phyloP scores from a whole-genome alignment of 2,888 invertebrate species.

The Ophion slaviceki region DNA sequence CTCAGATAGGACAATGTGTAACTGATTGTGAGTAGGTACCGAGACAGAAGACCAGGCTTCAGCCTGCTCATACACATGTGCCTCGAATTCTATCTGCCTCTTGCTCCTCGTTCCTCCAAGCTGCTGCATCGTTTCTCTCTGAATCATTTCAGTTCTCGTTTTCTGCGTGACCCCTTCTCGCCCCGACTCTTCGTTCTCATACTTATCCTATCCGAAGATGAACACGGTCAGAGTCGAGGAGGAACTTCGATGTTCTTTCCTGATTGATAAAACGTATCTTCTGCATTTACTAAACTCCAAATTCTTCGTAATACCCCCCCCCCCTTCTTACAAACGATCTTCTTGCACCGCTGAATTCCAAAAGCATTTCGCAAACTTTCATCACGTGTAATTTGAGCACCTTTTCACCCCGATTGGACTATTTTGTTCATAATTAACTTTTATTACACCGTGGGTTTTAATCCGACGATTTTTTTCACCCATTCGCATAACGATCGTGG shows the following conservation, averaged over 20 bases:
- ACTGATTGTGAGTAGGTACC: constrained; percentile 19
- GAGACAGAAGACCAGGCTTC: constrained; percentile 16
- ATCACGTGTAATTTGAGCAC: too few relatives aligned
- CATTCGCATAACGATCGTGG: constrained; percentile 25
- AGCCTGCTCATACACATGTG: constrained; percentile 64
- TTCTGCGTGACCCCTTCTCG: constrained; percentile 38
- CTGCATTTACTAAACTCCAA: too few relatives aligned
- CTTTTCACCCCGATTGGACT: too few relatives aligned
- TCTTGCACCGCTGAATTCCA: too few relatives aligned
- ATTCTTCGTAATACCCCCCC: too few relatives aligned
- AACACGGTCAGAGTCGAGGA: too few relatives aligned
- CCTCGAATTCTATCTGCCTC: constrained; percentile 65
- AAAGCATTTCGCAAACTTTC: too few relatives aligned
- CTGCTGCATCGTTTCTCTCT: constrained; percentile 22
- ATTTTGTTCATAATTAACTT: too few relatives aligned
- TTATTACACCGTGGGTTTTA: background rate
- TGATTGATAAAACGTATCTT: too few relatives aligned
- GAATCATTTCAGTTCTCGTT: constrained; percentile 53
- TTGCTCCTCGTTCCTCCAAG: constrained; percentile 43
- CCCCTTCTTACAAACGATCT: too few relatives aligned
- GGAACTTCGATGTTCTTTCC: too few relatives aligned
- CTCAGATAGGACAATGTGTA: constrained; percentile 19
- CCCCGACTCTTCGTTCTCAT: background rate
- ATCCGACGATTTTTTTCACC: background rate
- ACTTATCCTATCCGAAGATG: background rate